Evolutionary conservation across 2,797 vertebrate species (phyloP).

Genomic region (Ataeniobius toweri): DNA sequence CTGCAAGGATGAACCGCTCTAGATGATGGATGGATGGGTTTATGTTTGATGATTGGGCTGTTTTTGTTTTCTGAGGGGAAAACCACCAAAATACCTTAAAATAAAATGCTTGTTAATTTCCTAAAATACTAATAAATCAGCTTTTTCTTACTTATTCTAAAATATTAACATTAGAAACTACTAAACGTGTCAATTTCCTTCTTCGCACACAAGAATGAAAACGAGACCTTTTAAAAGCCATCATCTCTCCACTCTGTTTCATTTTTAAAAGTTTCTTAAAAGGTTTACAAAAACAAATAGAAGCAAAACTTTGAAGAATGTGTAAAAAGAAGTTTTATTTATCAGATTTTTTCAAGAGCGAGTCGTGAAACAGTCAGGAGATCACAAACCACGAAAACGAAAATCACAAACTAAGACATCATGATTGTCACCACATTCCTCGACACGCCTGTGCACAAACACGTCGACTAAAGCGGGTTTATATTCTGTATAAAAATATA

Average conservation of each 20-base stretch:
- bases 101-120: neutral
- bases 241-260: neutral
- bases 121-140: neutral
- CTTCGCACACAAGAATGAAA: neutral
- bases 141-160: neutral
- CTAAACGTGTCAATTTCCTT: neutral
- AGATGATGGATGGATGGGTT: too few relatives aligned
- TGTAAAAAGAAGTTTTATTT: slow-evolving; percentile 50
- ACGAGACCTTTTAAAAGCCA: neutral
- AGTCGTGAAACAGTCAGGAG: slow-evolving; percentile 37
- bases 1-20: too few relatives aligned
- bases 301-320: neutral
- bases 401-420: slow-evolving; percentile 34
- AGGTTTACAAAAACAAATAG: neutral
- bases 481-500: slow-evolving; percentile 46
- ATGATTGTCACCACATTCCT: slow-evolving; percentile 58
- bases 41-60: too few relatives aligned
- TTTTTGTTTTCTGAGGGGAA: too few relatives aligned
- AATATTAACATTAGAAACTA: neutral
- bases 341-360: slow-evolving; percentile 41
- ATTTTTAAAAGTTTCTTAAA: neutral
- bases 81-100: neutral
- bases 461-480: slow-evolving; percentile 9
- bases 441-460: slow-evolving; percentile 30
- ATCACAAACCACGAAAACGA: slow-evolving; percentile 31